These are phyloP conservation scores for Hormaphis cornu DNA, from an alignment of 1,140 invertebrate species.

Conservation along the genomic window DNA sequence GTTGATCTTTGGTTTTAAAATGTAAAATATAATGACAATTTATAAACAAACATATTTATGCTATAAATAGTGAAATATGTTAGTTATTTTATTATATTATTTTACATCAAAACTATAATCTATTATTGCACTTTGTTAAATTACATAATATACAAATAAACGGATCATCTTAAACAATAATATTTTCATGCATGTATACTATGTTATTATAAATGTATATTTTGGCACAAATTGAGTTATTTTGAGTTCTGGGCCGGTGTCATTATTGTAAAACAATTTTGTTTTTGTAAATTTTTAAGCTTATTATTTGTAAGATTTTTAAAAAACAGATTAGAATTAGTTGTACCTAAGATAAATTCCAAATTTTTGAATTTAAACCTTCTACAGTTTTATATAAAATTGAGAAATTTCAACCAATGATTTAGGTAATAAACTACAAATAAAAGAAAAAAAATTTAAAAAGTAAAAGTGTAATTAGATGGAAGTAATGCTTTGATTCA, in stretches of 20 bases:
- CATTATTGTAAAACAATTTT: neutral
- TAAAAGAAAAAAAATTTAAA: no score
- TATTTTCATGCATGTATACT: no score
- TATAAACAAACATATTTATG: neutral
- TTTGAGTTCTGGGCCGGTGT: neutral
- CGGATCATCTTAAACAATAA: neutral
- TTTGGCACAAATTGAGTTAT: slow-evolving; percentile 3
- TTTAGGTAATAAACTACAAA: no score
- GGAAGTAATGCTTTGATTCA: no score
- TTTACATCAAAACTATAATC: slow-evolving; percentile 36
- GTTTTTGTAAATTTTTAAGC: no score
- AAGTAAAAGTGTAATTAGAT: no score
- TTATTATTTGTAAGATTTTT: no score
- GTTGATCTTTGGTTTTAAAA: neutral
- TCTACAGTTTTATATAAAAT: no score
- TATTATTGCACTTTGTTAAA: slow-evolving; percentile 23
- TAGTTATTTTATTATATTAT: slow-evolving; percentile 5
- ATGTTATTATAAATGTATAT: neutral
- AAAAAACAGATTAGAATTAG: no score
- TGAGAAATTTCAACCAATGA: no score
- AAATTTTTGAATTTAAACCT: no score
- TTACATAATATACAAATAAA: neutral
- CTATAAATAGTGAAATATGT: slow-evolving; percentile 6
- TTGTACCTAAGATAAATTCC: no score
- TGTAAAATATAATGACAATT: neutral